These are phyloP conservation scores for Cosmia pyralina DNA, from an alignment of 2,888 invertebrate genomes.

Conservation along the genomic window DNA sequence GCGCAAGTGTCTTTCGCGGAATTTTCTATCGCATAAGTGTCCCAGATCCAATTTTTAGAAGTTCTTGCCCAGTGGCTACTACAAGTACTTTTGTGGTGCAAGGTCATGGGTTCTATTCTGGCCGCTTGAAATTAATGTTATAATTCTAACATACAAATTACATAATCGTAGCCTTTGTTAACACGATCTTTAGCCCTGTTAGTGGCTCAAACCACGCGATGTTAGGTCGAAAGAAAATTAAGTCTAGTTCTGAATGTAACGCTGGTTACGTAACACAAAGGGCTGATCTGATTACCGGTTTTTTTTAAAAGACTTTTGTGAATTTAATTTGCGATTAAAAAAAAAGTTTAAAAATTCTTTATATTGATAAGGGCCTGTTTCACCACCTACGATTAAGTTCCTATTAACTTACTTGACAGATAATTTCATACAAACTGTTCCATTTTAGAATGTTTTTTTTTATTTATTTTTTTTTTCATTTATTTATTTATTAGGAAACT, in stretches of 20 bases:
- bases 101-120: constrained; percentile 42
- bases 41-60: neutral
- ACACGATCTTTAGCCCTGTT: constrained; percentile 40
- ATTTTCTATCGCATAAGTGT: no score
- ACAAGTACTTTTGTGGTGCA: constrained; percentile 4
- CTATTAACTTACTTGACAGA: no score
- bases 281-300: no score
- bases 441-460: no score
- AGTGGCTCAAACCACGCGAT: constrained; percentile 43
- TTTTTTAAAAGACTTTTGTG: neutral
- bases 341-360: neutral
- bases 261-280: neutral
- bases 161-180: constrained; percentile 47
- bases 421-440: no score
- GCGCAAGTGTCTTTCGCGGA: no score
- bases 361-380: neutral
- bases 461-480: no score
- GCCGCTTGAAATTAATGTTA: constrained; percentile 41
- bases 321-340: neutral
- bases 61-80: neutral
- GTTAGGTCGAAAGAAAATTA: constrained; percentile 6
- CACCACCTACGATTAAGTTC: no score
- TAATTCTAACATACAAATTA: constrained; percentile 59
- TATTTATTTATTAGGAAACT: no score
- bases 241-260: constrained; percentile 2